Conservation (phyloP, 2,888 invertebrate species). For the Aleiodes alternator region DNA sequence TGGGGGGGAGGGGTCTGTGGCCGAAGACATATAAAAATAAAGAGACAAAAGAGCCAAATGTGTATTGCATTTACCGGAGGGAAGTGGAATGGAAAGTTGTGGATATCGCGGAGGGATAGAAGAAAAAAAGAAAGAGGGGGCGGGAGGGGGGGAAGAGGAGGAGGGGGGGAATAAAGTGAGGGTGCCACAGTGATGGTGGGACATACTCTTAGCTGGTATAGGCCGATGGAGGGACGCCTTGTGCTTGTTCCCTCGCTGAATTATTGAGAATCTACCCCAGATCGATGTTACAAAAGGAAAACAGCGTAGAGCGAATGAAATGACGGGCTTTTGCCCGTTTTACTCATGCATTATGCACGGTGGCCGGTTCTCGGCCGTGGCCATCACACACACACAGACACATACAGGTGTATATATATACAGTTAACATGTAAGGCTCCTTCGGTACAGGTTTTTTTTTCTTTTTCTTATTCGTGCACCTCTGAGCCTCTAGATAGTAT, state of each 20-base stretch:
- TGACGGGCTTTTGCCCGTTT: slow-evolving; percentile 72
- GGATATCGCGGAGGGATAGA: slow-evolving; percentile 48
- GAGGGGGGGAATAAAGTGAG: slow-evolving; percentile 28
- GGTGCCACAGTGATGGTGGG: slow-evolving; percentile 21
- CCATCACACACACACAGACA: slow-evolving; percentile 58
- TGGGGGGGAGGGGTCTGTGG: neutral
- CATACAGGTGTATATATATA: slow-evolving; percentile 48
- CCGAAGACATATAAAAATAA: slow-evolving; percentile 12
- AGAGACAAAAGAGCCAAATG: slow-evolving; percentile 42
- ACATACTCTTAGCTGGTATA: slow-evolving; percentile 42
- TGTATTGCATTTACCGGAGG: slow-evolving; percentile 40
- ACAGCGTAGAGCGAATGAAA: slow-evolving; percentile 70
- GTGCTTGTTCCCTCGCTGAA: slow-evolving; percentile 73
- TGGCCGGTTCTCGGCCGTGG: slow-evolving; percentile 65
- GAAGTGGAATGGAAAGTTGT: slow-evolving; percentile 43
- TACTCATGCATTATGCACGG: slow-evolving; percentile 71
- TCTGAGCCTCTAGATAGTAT: slow-evolving; percentile 50
- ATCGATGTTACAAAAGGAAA: slow-evolving; percentile 75
- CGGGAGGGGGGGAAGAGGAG: neutral
- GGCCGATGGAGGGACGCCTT: slow-evolving; percentile 63
- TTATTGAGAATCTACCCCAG: slow-evolving; percentile 73
- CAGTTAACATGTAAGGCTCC: slow-evolving; percentile 14
- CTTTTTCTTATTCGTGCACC: neutral
- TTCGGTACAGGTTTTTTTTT: neutral
- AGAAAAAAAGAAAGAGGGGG: no score